Percentiles rank a stretch among this genome's conserved stretches.
Conservation (phyloP, 2,888 invertebrate species). For the Euphydryas editha region DNA sequence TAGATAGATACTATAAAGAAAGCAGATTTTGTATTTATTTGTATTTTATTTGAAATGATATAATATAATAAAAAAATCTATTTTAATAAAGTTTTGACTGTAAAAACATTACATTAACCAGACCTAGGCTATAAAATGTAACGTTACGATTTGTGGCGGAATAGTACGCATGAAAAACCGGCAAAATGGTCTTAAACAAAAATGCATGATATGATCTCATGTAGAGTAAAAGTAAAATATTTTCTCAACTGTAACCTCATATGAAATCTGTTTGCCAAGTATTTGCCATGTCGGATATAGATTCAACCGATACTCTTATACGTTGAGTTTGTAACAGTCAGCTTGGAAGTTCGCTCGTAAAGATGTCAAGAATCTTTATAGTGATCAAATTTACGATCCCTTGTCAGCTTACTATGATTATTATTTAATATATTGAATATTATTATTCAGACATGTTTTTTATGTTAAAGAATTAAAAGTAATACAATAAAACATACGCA, state of each 20-base stretch:
- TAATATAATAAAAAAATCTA: too few relatives aligned
- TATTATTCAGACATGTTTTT: background rate
- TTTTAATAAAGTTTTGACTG: too few relatives aligned
- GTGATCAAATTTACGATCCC: conserved; percentile 20
- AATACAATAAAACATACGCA: too few relatives aligned
- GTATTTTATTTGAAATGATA: too few relatives aligned
- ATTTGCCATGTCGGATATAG: conserved; percentile 24
- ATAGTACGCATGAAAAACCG: too few relatives aligned
- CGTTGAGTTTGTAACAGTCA: conserved; percentile 48
- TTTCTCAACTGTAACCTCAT: background rate
- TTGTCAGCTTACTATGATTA: conserved; percentile 6
- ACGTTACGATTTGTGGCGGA: too few relatives aligned
- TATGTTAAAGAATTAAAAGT: too few relatives aligned
- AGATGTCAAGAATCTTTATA: conserved; percentile 59
- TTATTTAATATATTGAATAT: conserved; percentile 13
- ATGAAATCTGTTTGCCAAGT: conserved; percentile 22
- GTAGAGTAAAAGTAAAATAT: background rate
- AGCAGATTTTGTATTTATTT: too few relatives aligned
- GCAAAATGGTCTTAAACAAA: too few relatives aligned
- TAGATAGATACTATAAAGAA: too few relatives aligned
- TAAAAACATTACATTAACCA: too few relatives aligned
- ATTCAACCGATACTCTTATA: conserved; percentile 33
- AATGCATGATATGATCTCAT: background rate
- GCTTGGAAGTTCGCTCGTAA: conserved; percentile 67
- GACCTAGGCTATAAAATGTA: too few relatives aligned